A percentile compares a stretch with the other conserved stretches of the same genome.
Evolutionary conservation across 2,888 invertebrate genomes (phyloP).

Genomic region (Papilio protenor): DNA sequence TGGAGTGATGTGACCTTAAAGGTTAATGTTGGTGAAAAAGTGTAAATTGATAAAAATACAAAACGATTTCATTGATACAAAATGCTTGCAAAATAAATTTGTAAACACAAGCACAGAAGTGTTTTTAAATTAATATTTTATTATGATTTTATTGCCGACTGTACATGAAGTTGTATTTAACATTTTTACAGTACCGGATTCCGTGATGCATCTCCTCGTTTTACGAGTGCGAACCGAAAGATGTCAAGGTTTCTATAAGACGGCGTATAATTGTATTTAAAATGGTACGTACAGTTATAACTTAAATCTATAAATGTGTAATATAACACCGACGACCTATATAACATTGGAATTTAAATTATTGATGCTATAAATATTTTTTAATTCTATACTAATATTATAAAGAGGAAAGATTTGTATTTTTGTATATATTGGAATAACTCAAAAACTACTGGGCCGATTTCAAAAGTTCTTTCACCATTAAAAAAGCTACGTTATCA

Average conservation of each 20-base stretch:
- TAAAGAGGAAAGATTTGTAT: no score
- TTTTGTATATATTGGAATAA: no score
- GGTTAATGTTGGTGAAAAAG: conserved; percentile 49
- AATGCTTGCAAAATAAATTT: conserved; percentile 6
- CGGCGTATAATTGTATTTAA: conserved; percentile 53
- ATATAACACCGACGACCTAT: not conserved
- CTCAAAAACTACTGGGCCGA: no score
- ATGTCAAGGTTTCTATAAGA: conserved; percentile 61
- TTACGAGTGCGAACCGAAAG: conserved; percentile 51
- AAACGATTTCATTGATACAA: conserved; percentile 40
- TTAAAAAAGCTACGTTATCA: no score
- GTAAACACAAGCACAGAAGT: conserved; percentile 6
- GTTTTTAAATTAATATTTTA: conserved; percentile 18
- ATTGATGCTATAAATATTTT: conserved; percentile 10
- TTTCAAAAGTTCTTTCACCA: no score
- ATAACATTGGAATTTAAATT: conserved; percentile 10
- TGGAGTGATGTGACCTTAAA: conserved; percentile 47
- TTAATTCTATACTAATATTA: no score
- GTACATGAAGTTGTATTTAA: conserved; percentile 45
- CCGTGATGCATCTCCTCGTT: conserved; percentile 48
- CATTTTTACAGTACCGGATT: conserved; percentile 48
- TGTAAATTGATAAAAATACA: conserved; percentile 46
- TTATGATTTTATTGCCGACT: conserved; percentile 23
- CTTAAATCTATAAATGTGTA: conserved; percentile 21
- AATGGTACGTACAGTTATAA: conserved; percentile 54